Evolutionary conservation across 1,140 invertebrate genomes (phyloP).

Genomic region (Latrodectus geometricus): DNA sequence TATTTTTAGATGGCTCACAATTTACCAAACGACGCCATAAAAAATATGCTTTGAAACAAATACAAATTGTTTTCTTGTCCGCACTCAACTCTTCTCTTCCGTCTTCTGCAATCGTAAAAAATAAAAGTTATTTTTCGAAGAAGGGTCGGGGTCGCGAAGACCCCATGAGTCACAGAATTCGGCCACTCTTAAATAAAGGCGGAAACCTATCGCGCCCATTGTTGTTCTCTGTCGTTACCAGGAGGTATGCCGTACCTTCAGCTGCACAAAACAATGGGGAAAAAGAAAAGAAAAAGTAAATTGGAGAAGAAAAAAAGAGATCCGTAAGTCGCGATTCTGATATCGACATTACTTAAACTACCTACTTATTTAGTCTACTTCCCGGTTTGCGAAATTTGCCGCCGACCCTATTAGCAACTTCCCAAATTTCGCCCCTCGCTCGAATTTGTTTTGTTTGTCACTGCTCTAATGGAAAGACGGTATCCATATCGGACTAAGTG

Average conservation of each 20-base stretch:
- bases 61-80: slow-evolving; percentile 1
- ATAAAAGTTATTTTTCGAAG: not conserved
- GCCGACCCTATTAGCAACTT: not conserved
- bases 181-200: not conserved
- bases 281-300: slow-evolving; percentile 1
- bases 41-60: not conserved
- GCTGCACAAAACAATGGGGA: not conserved
- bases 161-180: slow-evolving; percentile 38
- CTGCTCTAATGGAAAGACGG: not conserved
- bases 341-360: not conserved
- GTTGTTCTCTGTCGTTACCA: not conserved
- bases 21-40: not conserved
- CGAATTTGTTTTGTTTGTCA: not conserved
- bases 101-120: not conserved
- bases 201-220: slow-evolving; percentile 19
- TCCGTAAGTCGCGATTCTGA: not conserved
- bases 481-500: not conserved
- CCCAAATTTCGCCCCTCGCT: not conserved
- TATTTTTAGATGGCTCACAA: not conserved
- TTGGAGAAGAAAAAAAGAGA: not conserved
- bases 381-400: not conserved
- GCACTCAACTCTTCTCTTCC: no score
- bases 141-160: slow-evolving; percentile 15
- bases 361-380: not conserved
- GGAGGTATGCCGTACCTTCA: not conserved